Evolutionary conservation across 2,113 vertebrate genomes (phyloP).

Genomic region (Tenrec ecaudatus): DNA sequence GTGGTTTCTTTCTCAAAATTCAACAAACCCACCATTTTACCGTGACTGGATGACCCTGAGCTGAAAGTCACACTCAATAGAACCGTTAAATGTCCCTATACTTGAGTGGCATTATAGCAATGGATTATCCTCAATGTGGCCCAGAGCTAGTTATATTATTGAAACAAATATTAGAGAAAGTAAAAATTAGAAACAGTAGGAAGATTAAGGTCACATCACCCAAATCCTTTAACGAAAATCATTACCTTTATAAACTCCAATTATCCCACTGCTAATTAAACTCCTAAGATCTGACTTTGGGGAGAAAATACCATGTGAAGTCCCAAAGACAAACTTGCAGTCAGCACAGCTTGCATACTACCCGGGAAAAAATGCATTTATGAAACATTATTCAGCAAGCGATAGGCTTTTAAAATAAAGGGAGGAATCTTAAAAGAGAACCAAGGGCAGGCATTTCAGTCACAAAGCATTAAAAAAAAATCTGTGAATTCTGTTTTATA

Average conservation of each 20-base stretch:
- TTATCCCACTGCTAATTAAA: conserved; percentile 54
- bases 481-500: background rate
- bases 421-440: background rate
- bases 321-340: background rate
- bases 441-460: background rate
- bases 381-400: background rate
- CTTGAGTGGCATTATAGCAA: background rate
- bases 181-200: conserved; percentile 16
- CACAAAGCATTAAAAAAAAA: background rate
- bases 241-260: conserved; percentile 51
- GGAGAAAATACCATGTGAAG: conserved; percentile 53
- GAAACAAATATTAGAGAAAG: conserved; percentile 53
- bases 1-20: background rate
- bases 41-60: background rate
- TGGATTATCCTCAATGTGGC: background rate
- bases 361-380: background rate
- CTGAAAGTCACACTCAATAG: conserved; percentile 29
- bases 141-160: conserved; percentile 46
- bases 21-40: background rate
- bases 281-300: conserved; percentile 21
- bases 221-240: conserved; percentile 54
- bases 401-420: background rate
- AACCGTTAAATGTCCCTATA: background rate
- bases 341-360: background rate
- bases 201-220: conserved; percentile 47